Percentiles rank a stretch among this genome's conserved stretches.
phyloP scores from a whole-genome alignment of 2,113 vertebrate genomes.

The Cynocephalus volans region DNA sequence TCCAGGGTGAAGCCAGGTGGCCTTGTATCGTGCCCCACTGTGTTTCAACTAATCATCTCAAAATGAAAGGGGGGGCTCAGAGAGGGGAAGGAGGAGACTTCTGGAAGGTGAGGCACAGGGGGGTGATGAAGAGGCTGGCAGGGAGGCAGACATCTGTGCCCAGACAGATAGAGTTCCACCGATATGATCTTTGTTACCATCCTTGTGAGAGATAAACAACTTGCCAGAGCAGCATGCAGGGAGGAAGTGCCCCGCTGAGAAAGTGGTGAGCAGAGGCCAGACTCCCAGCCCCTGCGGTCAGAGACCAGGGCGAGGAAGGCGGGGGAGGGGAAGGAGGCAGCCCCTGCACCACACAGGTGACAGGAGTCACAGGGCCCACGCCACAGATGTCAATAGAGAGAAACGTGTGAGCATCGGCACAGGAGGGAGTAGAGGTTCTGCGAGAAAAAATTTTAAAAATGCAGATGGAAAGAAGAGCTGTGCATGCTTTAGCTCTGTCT shows the following conservation, averaged over 20 bases:
- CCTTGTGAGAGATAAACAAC: slow-evolving; percentile 92
- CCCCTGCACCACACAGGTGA: slow-evolving; percentile 56
- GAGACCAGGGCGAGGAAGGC: slow-evolving; percentile 69
- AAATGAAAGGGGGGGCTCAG: neutral
- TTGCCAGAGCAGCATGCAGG: slow-evolving; percentile 77
- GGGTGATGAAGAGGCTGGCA: slow-evolving; percentile 89
- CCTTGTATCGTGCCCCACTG: slow-evolving; percentile 57
- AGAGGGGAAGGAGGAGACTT: slow-evolving; percentile 60
- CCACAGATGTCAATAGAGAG: slow-evolving; percentile 66
- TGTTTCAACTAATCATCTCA: slow-evolving; percentile 80
- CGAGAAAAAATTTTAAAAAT: slow-evolving; percentile 59
- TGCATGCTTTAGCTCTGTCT: neutral
- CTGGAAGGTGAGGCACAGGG: slow-evolving; percentile 89
- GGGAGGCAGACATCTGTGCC: slow-evolving; percentile 93
- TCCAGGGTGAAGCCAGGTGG: neutral
- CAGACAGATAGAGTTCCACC: slow-evolving; percentile 91
- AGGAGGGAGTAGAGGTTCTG: slow-evolving; percentile 72
- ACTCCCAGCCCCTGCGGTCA: slow-evolving; percentile 90
- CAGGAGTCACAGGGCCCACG: neutral
- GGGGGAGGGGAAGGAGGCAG: slow-evolving; percentile 62
- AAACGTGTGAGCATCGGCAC: slow-evolving; percentile 70
- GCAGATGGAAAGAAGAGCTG: neutral
- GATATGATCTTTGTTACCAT: slow-evolving; percentile 92
- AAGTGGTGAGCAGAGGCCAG: slow-evolving; percentile 86
- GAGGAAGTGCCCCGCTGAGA: slow-evolving; percentile 92